Base-by-base conservation (phyloP, 1,140 invertebrate species). In the Plectus sambesii region DNA sequence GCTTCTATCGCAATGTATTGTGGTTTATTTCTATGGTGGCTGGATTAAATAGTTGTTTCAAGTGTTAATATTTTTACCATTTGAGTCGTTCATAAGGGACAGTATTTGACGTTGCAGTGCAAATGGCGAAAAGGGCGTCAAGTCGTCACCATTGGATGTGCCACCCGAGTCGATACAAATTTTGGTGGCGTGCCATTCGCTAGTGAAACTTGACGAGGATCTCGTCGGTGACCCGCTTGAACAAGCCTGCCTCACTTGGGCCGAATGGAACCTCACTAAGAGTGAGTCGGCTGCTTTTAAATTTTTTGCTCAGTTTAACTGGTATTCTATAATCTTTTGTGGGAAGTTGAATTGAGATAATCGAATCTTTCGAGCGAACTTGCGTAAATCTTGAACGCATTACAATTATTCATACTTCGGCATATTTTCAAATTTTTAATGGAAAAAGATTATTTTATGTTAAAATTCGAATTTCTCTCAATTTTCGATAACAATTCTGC, bases 151-250 rank as follows among this genome's bases (percentile, higher is more conserved):
- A 1, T 23, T 49, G 17, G 81, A 87, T 57, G 80, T 81, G 20
- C 82, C 85, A 1, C 65, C 80, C 33, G 81, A 83, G 63, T 89
- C 84, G 30, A 73, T 76, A 53, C 87, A 94, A 74, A 88, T 96
- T 4, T 75, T 98, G 43, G 89, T 87, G 1, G 85, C 88, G 4
- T 99, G 94, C 72, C 93, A 99, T 70, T 87, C 89, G 5, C 74
- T 96, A 41, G 88, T 84, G 0, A 83, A 93, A 70, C 73, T 98
- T 45, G 93, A 98, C 43, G 90, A 97, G 61, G 86, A 86, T 12
- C 74, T 94, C 23, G 87, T 94, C 3, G 89, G 89, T 0, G 89
- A 99, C 79, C 94, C 94, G 0, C 72, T 99, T 42, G 94, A 99
- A 72, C 99, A 99, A 75, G 90, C 88, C 0, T 93, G 87, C 1